phyloP scores from a whole-genome alignment of 2,888 invertebrate genomes.

The Megastigmus dorsalis region DNA sequence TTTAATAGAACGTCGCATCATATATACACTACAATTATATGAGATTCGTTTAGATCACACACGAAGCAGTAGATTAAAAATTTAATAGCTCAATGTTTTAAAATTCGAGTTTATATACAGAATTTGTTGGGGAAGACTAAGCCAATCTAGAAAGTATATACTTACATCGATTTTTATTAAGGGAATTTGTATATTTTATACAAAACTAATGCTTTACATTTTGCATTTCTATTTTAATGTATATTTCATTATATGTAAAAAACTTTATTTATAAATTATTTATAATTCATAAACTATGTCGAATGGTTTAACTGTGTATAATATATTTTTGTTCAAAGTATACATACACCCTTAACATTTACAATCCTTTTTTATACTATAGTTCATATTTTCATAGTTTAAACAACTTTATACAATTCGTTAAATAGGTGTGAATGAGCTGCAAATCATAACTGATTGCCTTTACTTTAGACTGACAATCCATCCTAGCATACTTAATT shows the following conservation, averaged over 20 bases:
- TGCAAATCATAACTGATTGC: conserved; percentile 55
- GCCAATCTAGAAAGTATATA: conserved; percentile 30
- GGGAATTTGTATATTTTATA: conserved; percentile 40
- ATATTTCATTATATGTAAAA: conserved; percentile 13
- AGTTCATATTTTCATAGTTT: conserved; percentile 15
- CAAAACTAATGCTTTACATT: conserved; percentile 30
- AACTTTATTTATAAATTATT: conserved; percentile 6
- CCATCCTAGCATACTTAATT: conserved; percentile 55
- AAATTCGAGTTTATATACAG: conserved; percentile 38
- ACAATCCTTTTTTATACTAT: conserved; percentile 24
- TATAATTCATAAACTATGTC: conserved; percentile 30
- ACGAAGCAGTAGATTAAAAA: not conserved
- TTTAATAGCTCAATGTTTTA: not conserved
- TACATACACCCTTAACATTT: conserved; percentile 34
- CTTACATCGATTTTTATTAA: conserved; percentile 15
- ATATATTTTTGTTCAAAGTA: conserved; percentile 36
- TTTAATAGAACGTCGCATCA: not conserved
- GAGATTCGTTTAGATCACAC: conserved; percentile 14
- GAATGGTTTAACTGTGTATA: conserved; percentile 1
- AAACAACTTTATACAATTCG: conserved; percentile 35
- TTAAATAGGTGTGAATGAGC: conserved; percentile 56
- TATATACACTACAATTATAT: not conserved
- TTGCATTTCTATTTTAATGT: conserved; percentile 11
- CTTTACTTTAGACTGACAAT: conserved; percentile 40
- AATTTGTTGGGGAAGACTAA: conserved; percentile 34